Conservation (phyloP, 2,888 invertebrate genomes). For the Oxystoma pomonae region DNA sequence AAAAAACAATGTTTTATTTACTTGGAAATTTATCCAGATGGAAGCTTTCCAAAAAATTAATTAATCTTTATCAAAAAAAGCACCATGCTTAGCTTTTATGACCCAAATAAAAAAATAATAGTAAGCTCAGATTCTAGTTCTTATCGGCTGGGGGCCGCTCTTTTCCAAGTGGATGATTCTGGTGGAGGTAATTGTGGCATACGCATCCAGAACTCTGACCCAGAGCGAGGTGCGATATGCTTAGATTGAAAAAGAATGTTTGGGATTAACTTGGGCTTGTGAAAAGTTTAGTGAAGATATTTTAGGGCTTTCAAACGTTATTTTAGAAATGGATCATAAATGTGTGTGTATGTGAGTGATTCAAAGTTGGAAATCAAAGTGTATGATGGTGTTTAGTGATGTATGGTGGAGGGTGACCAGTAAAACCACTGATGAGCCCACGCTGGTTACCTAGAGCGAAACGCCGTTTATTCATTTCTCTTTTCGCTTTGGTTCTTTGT, state of each 20-base stretch:
- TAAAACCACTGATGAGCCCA: too few species aligned
- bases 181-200: slow-evolving; percentile 2
- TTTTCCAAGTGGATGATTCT: slow-evolving; percentile 3
- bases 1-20: slow-evolving; percentile 10
- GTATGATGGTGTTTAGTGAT: too few species aligned
- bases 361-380: too few species aligned
- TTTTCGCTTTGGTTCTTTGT: too few species aligned
- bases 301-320: neutral
- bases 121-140: slow-evolving; percentile 9
- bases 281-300: slow-evolving; percentile 4
- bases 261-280: slow-evolving; percentile 5
- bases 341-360: too few species aligned
- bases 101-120: slow-evolving; percentile 9
- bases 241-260: slow-evolving; percentile 11
- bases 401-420: too few species aligned
- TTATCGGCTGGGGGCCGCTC: slow-evolving; percentile 10
- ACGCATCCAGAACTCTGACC: slow-evolving; percentile 4
- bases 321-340: slow-evolving; percentile 11
- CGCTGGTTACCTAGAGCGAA: too few species aligned
- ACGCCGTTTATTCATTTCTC: too few species aligned
- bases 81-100: slow-evolving; percentile 10
- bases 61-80: neutral
- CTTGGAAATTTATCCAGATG: neutral
- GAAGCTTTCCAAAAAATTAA: slow-evolving; percentile 5
- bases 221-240: slow-evolving; percentile 4